These are phyloP conservation scores for Serranus cabrilla DNA, from an alignment of 2,797 vertebrate genomes.

Conservation along the genomic window DNA sequence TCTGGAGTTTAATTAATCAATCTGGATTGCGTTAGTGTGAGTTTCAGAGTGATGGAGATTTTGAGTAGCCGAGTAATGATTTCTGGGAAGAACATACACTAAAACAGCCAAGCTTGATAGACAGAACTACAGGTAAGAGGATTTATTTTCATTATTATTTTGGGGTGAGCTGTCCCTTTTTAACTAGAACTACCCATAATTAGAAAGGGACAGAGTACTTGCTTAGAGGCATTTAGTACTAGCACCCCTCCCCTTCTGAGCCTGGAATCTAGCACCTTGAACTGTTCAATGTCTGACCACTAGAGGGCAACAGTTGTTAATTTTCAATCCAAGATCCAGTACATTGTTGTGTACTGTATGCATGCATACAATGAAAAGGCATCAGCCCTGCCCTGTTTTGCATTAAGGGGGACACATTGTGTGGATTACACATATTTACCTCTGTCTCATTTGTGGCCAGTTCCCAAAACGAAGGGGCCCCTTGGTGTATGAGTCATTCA, in stretches of 20 bases:
- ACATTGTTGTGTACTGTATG: neutral
- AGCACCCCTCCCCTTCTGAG: neutral
- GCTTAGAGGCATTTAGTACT: neutral
- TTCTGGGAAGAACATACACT: no score
- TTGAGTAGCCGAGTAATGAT: no score
- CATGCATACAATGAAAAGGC: constrained; percentile 1
- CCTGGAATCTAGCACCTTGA: constrained; percentile 9
- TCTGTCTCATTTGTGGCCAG: constrained; percentile 10
- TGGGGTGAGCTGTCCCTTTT: neutral
- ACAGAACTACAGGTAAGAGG: no score
- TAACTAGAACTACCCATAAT: constrained; percentile 21
- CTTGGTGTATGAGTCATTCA: neutral
- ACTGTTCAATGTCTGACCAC: constrained; percentile 32
- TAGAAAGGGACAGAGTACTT: neutral
- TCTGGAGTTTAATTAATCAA: no score
- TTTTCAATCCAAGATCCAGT: neutral
- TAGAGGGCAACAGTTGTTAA: constrained; percentile 34
- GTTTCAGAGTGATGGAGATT: no score
- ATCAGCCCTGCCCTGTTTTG: constrained; percentile 13
- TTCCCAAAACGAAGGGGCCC: constrained; percentile 16
- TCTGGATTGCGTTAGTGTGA: no score
- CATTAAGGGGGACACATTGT: constrained; percentile 7
- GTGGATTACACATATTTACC: constrained; percentile 9
- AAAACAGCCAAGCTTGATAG: no score
- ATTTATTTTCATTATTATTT: no score